Evolutionary conservation across 2,888 invertebrate species (phyloP), one percentile per base, ranked within the genome.

Genomic region (Meghimatium bilineatum): DNA sequence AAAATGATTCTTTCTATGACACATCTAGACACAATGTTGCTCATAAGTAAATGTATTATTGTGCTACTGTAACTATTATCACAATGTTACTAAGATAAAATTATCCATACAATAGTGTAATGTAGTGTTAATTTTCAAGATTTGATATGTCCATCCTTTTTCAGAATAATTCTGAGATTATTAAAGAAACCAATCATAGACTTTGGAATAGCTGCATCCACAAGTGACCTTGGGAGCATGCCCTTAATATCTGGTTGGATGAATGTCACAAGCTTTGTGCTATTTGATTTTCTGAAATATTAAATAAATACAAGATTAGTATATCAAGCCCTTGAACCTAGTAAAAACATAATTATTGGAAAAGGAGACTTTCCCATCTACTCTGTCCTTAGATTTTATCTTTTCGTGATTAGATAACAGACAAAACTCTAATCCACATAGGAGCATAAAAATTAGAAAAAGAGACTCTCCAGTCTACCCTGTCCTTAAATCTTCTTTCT

Each of bases 231-330:
- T 0, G 93, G 93, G 32, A 93, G 87, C 90, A 92, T 91, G 1
- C 93, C 93, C 23, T 91, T 90, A 44, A 93, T 91, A 80, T 93
- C 92, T 23, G 92, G 91, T 88, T 93, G 93, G 74, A 92, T 91
- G 80, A 92, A 86, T 85, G 90, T 92, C 76, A 92, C 89, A 83
- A 93, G 85, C 56, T 88, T 90, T 26, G 93, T 92, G 82, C 91
- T 90, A 85, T 91, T 90, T 26, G 92, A 91, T 56, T 93, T 90
- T 32, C 93, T 93, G 89, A 17, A 80, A 77, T 34, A n/a, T 67
- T 26, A 14, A 80, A 77, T 56, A 38, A 56, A 69, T 32, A 29
- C 29, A 34, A 12, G 32, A 66, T 52, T 20, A 44, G 44, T 49
- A 26, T 36, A 67, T n/a, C n/a, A n/a, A n/a, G n/a, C n/a, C n/a